A percentile compares a stretch with the other conserved stretches of the same genome.
Conservation (phyloP, 2,797 vertebrate genomes). For the Gallinago solitaria region DNA sequence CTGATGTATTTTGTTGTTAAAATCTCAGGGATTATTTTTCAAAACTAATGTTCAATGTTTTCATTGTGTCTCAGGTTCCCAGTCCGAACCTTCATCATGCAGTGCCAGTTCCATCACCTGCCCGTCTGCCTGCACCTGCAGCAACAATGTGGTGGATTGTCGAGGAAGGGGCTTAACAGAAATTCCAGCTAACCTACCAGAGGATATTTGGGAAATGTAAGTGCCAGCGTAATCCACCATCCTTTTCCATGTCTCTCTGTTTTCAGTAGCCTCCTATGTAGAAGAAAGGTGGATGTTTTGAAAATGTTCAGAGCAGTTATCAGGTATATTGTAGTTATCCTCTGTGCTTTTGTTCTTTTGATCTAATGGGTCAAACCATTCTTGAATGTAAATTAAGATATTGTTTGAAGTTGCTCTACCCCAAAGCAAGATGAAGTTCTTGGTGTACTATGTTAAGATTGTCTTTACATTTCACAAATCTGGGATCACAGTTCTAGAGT, state of each 20-base stretch:
- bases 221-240: constrained; percentile 30
- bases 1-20: not conserved
- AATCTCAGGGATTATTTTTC: not conserved
- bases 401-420: not conserved
- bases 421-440: not conserved
- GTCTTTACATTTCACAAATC: not conserved
- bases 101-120: constrained; percentile 90
- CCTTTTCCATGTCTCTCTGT: not conserved
- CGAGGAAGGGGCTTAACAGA: constrained; percentile 91
- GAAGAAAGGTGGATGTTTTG: not conserved
- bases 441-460: not conserved
- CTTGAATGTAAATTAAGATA: not conserved
- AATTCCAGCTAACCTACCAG: constrained; percentile 93
- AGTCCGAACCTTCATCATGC: constrained; percentile 85
- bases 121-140: constrained; percentile 92
- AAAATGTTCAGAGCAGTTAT: not conserved
- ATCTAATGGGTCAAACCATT: not conserved
- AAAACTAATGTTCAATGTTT: not conserved
- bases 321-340: not conserved
- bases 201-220: constrained; percentile 97
- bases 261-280: not conserved
- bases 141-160: constrained; percentile 97
- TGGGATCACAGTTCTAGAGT: not conserved
- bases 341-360: not conserved
- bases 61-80: constrained; percentile 78